phyloP scores from a whole-genome alignment of 2,888 invertebrate species.

The Achlya flavicornis region DNA sequence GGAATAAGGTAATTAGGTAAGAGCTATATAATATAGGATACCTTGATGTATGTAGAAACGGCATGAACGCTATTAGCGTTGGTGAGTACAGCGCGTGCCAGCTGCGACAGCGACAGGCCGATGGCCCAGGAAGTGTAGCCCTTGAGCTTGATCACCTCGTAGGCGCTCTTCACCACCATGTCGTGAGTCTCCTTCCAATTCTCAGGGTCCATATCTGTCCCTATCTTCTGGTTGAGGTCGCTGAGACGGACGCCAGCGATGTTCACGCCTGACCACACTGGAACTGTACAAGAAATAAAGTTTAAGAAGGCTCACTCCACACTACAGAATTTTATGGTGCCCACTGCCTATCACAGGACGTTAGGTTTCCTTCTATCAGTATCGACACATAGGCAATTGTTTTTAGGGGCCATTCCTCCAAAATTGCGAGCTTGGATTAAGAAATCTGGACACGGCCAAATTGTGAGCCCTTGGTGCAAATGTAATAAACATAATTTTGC shows the following conservation, averaged over 20 bases:
- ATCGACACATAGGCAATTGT: too few species aligned
- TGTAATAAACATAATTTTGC: neutral
- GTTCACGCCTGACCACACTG: conserved; percentile 97
- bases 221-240: conserved; percentile 90
- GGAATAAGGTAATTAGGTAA: neutral
- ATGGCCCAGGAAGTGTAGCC: conserved; percentile 97
- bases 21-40: conserved; percentile 46
- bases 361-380: too few species aligned
- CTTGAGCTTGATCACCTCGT: conserved; percentile 93
- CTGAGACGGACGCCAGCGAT: conserved; percentile 93
- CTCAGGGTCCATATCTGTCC: conserved; percentile 89
- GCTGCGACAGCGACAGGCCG: conserved; percentile 89
- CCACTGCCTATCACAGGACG: too few species aligned
- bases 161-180: conserved; percentile 92
- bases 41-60: conserved; percentile 90
- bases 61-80: conserved; percentile 91
- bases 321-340: too few species aligned
- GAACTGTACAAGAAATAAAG: conserved; percentile 81
- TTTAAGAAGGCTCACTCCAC: neutral
- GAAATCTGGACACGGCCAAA: too few species aligned
- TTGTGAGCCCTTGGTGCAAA: too few species aligned
- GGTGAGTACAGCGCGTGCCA: conserved; percentile 88
- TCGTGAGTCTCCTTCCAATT: conserved; percentile 91
- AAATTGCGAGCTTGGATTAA: too few species aligned
- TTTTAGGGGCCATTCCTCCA: too few species aligned